phyloP scores from a whole-genome alignment of 2,888 invertebrate species.

The Lypha dubia region DNA sequence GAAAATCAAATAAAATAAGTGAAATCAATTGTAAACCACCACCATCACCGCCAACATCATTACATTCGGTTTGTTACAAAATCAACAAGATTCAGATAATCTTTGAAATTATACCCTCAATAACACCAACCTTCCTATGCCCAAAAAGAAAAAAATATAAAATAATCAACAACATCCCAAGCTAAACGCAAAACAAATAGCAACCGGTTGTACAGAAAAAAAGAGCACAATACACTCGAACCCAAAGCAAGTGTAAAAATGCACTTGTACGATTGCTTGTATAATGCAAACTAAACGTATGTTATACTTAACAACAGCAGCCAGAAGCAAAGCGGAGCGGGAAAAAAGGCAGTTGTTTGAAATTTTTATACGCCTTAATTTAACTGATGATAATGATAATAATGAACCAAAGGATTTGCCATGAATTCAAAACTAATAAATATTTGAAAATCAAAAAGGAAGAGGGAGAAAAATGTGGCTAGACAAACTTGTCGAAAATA shows the following conservation, averaged over 20 bases:
- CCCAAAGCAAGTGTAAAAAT: conserved; percentile 56
- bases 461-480: conserved; percentile 24
- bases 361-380: conserved; percentile 66
- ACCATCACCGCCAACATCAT: conserved; percentile 54
- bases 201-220: conserved; percentile 63
- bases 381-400: conserved; percentile 67
- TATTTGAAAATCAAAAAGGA: not conserved
- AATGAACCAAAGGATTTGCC: conserved; percentile 72
- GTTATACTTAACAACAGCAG: conserved; percentile 25
- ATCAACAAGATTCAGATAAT: conserved; percentile 62
- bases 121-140: conserved; percentile 44
- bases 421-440: conserved; percentile 67
- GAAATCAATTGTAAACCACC: conserved; percentile 71
- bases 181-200: conserved; percentile 62
- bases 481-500: conserved; percentile 57
- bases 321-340: not conserved
- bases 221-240: conserved; percentile 45
- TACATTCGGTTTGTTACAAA: conserved; percentile 55
- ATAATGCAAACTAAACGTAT: conserved; percentile 48
- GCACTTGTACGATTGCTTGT: conserved; percentile 54
- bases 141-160: conserved; percentile 4
- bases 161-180: conserved; percentile 24
- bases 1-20: conserved; percentile 45
- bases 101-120: conserved; percentile 43
- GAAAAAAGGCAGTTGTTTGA: conserved; percentile 45